Conservation (phyloP, 2,113 vertebrate species). For the Periophthalmus modestus region DNA sequence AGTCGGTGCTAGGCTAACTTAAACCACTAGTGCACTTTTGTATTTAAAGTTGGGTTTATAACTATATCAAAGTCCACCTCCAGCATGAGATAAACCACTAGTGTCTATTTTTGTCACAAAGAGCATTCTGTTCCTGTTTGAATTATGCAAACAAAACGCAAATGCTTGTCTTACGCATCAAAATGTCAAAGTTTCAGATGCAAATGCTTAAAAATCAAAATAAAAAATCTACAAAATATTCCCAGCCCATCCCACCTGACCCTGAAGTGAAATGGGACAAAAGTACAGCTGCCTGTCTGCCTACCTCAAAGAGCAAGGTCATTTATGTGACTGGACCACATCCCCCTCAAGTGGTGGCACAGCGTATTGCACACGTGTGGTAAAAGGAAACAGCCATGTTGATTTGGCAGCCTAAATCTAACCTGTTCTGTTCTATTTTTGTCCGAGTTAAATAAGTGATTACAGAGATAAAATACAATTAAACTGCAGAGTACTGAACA, state of each 20-base stretch:
- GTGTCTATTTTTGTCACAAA: slow-evolving; percentile 24
- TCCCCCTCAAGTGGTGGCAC: slow-evolving; percentile 61
- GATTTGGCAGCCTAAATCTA: neutral
- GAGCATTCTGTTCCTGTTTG: slow-evolving; percentile 32
- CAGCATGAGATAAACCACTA: neutral
- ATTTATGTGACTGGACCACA: slow-evolving; percentile 60
- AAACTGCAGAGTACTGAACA: too few species aligned
- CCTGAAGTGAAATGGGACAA: slow-evolving; percentile 5
- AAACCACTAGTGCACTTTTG: neutral
- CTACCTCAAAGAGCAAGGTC: slow-evolving; percentile 67
- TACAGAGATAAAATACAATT: too few species aligned
- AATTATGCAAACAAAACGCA: slow-evolving; percentile 56
- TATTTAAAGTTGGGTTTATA: neutral
- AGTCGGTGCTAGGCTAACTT: neutral
- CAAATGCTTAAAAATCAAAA: neutral
- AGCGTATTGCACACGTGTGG: slow-evolving; percentile 7
- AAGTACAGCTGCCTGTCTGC: slow-evolving; percentile 15
- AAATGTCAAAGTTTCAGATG: neutral
- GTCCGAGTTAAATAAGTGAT: neutral
- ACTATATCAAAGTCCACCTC: slow-evolving; percentile 2
- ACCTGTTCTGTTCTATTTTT: neutral
- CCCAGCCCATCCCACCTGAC: slow-evolving; percentile 15
- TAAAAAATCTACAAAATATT: slow-evolving; percentile 10
- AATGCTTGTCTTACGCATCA: slow-evolving; percentile 36
- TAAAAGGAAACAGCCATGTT: neutral